A percentile compares a stretch with the other conserved stretches of the same genome.
phyloP scores from a whole-genome alignment of 2,888 invertebrate species.

The Agrilus cyanescens region DNA sequence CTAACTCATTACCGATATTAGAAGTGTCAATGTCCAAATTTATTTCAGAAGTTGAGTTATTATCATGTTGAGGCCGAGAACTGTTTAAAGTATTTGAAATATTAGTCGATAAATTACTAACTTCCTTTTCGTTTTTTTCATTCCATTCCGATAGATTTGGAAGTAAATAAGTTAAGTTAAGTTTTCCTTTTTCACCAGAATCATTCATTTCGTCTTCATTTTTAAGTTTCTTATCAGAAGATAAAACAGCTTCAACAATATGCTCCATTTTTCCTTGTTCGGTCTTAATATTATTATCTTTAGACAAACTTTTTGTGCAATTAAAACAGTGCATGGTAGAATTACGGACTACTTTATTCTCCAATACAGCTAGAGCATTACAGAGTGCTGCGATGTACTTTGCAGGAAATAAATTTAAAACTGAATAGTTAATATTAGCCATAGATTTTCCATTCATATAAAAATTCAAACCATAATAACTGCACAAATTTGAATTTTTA shows the following conservation, averaged over 20 bases:
- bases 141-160: too few relatives aligned
- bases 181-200: not conserved
- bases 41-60: not conserved
- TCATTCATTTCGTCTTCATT: not conserved
- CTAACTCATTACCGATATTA: too few relatives aligned
- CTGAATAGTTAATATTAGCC: slow-evolving; percentile 36
- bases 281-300: slow-evolving; percentile 6
- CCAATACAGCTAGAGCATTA: slow-evolving; percentile 57
- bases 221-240: too few relatives aligned
- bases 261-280: not conserved
- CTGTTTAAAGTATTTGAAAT: not conserved
- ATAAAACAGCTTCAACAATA: slow-evolving; percentile 18
- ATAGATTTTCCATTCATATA: slow-evolving; percentile 4
- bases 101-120: too few relatives aligned
- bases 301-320: slow-evolving; percentile 15
- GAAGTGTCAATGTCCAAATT: not conserved
- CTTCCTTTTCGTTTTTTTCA: too few relatives aligned
- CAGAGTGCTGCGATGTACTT: slow-evolving; percentile 68
- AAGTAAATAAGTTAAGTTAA: too few relatives aligned
- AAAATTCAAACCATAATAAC: slow-evolving; percentile 49
- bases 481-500: slow-evolving; percentile 47
- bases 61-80: not conserved
- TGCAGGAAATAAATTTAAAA: slow-evolving; percentile 50
- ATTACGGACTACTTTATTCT: slow-evolving; percentile 54
- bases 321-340: slow-evolving; percentile 38